Evolutionary conservation across 2,888 invertebrate genomes (phyloP).

Genomic region (Noctua janthe): DNA sequence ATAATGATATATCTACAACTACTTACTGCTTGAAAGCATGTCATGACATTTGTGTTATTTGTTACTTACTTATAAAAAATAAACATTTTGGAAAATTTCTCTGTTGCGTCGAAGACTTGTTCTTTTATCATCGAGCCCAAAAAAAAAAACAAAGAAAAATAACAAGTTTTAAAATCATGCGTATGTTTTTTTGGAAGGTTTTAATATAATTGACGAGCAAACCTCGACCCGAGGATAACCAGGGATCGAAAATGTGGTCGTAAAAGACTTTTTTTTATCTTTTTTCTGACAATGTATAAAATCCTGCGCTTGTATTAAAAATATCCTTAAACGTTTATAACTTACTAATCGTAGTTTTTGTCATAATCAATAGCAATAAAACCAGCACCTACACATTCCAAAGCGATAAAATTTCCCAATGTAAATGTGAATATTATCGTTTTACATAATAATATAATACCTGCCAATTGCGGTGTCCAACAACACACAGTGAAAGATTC

Average conservation of each 20-base stretch:
- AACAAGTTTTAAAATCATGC: neutral
- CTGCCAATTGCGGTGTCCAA: neutral
- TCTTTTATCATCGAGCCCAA: neutral
- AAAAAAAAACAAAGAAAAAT: neutral
- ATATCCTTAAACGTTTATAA: neutral
- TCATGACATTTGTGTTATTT: neutral
- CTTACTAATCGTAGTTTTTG: neutral
- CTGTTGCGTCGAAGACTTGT: neutral
- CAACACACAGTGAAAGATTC: neutral
- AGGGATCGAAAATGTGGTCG: neutral
- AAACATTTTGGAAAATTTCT: neutral
- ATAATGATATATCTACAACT: conserved; percentile 6
- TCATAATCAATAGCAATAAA: neutral
- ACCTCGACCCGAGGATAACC: neutral
- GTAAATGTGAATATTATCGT: neutral
- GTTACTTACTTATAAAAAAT: neutral
- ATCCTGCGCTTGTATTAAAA: neutral
- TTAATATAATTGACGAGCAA: neutral
- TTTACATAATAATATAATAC: neutral
- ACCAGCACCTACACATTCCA: neutral
- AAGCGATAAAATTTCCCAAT: neutral
- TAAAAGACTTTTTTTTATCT: neutral
- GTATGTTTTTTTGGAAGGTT: neutral
- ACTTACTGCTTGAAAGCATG: neutral
- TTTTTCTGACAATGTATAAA: neutral